Evolutionary conservation across 2,113 vertebrate species (phyloP), one percentile per base, ranked within the genome.

Genomic region (Alaudala cheleensis): DNA sequence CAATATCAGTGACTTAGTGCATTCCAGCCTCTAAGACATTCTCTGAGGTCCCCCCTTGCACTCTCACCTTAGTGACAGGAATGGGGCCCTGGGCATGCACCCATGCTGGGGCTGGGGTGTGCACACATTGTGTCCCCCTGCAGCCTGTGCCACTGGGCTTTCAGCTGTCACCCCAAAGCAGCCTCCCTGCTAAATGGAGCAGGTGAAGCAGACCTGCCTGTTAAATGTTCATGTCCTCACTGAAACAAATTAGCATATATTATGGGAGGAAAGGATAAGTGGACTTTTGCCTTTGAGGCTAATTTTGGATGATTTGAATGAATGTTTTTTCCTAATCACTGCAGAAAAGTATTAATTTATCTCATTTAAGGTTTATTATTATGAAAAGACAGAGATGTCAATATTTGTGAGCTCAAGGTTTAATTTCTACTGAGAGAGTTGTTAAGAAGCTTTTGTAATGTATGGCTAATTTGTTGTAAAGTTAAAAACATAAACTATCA

Each of bases 81-180:
- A 3, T 0, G 0, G 17, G 45, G n/a, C 29, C 23, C 53, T 13
- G 26, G 66, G 12, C 6, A 12, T 11, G 2, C 8, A 1, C 4
- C 7, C 0, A 0, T 49, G 56, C 58, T 8, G 0, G 12, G 71
- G n/a, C 45, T 73, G 85, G 56, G n/a, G 18, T 5, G 0, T 5
- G 1, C 10, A 14, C 42, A 5, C 11, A 24, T 51, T 0, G 0
- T 37, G 51, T n/a, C 49, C 33, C 0, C 1, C 31, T 21, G 21
- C 49, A 47, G 31, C 47, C 57, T 21, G 18, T 13, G 69, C 0
- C 3, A 2, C 19, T 3, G 13, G 24, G 34, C 20, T 15, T 39
- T 10, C 50, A 26, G 10, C 39, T 57, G 37, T 1, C 44, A 11
- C 50, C 39, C 19, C 85, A 76, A 3, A 44, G n/a, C 31, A 58